phyloP scores from a whole-genome alignment of 2,113 vertebrate species.

The Ranitomeya variabilis region DNA sequence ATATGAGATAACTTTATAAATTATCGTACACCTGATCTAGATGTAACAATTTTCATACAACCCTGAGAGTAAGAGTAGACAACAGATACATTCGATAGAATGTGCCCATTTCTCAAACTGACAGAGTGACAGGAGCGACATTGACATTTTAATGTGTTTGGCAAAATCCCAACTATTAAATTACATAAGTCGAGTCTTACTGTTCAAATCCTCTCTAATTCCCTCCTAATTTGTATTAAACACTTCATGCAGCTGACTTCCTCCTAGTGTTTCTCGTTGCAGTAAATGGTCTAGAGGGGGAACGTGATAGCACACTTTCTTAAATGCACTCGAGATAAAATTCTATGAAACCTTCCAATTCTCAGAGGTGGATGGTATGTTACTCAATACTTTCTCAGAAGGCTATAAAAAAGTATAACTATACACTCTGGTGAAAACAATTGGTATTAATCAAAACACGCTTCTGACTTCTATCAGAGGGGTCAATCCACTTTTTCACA shows the following conservation, averaged over 20 bases:
- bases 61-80: background rate
- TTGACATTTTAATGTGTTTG: slow-evolving; percentile 5
- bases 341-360: slow-evolving; percentile 3
- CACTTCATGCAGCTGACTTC: slow-evolving; percentile 20
- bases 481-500: slow-evolving; percentile 19
- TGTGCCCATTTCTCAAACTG: background rate
- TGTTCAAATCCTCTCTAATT: slow-evolving; percentile 40
- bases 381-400: slow-evolving; percentile 35
- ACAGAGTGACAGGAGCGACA: slow-evolving; percentile 10
- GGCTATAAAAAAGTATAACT: slow-evolving; percentile 43
- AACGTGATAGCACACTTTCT: slow-evolving; percentile 33
- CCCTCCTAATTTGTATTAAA: slow-evolving; percentile 41
- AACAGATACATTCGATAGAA: background rate
- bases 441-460: slow-evolving; percentile 20
- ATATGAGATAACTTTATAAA: background rate
- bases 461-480: slow-evolving; percentile 20
- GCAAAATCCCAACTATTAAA: slow-evolving; percentile 31
- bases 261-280: slow-evolving; percentile 24
- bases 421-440: slow-evolving; percentile 41
- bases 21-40: background rate
- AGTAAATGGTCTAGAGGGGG: slow-evolving; percentile 20
- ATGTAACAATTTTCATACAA: background rate
- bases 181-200: slow-evolving; percentile 41
- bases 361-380: slow-evolving; percentile 29
- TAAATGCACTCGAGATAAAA: background rate